Evolutionary conservation across 1,140 invertebrate genomes (phyloP), one percentile per base, ranked within the genome.

Genomic region (Alviniconcha marisindica): DNA sequence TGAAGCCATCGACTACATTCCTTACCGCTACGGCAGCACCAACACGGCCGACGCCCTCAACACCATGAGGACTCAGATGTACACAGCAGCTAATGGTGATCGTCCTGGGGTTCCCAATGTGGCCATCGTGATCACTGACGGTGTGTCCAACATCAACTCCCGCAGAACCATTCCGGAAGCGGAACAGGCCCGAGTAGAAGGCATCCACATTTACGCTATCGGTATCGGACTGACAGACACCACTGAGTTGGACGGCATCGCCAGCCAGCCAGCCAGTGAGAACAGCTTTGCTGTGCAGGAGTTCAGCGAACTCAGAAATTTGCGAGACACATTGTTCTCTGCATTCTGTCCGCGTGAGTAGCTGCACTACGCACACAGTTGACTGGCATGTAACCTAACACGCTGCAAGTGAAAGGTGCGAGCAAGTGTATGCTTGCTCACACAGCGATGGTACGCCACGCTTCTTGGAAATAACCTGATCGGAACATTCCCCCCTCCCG

Each of bases 21-120:
- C 87, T 1, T 91, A 89, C 78, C 81, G 81, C 33, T 89, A 88
- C 42, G 91, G 91, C 51, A 90, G 88, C 80, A 93, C 92, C 18
- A 92, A 91, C 83, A 93, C 91, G 14, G 88, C 88, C 2, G 87
- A 83, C 69, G 91, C 90, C 18, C 83, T 93, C 0, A 86, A 87
- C 44, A 83, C 87, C 48, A 87, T 91, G 85, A 78, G 88, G 24
- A 80, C 82, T 33, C 33, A 89, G 42, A 88, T 92, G 87, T 93
- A 90, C 78, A 86, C 85, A 38, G 2, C 18, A 21, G 40, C 15
- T 14, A 88, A 89, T 84, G 90, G 90, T 18, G 90, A 90, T 74
- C 73, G 88, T 31, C 78, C 85, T 15, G 63, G 78, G 10, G 84
- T 83, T 5, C 56, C 74, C 28, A 89, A 89, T 54, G 83, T 89